Evolutionary conservation across 2,888 invertebrate species (phyloP).

Genomic region (Scaptomyza reducta): DNA sequence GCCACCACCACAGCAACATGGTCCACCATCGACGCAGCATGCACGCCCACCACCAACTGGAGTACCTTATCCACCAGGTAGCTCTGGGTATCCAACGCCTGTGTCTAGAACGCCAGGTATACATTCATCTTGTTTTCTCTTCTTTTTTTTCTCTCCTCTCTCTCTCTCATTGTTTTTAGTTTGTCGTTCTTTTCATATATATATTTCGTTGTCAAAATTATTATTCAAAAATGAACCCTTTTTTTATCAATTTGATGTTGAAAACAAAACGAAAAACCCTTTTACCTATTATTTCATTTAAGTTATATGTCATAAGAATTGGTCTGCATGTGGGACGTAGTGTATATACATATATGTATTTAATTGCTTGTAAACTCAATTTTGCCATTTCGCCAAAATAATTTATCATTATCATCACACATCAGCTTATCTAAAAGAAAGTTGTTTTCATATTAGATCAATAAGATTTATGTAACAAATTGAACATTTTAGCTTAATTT

Average conservation of each 20-base stretch:
- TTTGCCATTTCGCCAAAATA: not conserved
- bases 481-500: not conserved
- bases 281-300: slow-evolving; percentile 13
- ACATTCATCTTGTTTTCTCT: slow-evolving; percentile 65
- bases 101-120: slow-evolving; percentile 85
- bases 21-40: slow-evolving; percentile 67
- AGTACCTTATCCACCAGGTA: slow-evolving; percentile 84
- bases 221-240: slow-evolving; percentile 13
- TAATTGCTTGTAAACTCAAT: slow-evolving; percentile 14
- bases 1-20: slow-evolving; percentile 69
- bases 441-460: not conserved
- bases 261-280: slow-evolving; percentile 3
- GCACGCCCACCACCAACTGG: slow-evolving; percentile 67
- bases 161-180: slow-evolving; percentile 29
- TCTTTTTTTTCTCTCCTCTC: slow-evolving; percentile 36
- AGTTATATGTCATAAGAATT: slow-evolving; percentile 9
- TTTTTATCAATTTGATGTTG: slow-evolving; percentile 11
- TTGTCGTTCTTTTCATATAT: slow-evolving; percentile 13
- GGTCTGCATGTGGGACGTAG: slow-evolving; percentile 44
- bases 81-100: slow-evolving; percentile 83
- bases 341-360: slow-evolving; percentile 1
- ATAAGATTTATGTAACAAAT: slow-evolving; percentile 2
- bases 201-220: slow-evolving; percentile 39
- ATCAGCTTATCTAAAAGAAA: not conserved
- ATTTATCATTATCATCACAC: slow-evolving; percentile 5